phyloP scores from a whole-genome alignment of 2,888 invertebrate species.

The Ctenicera cuprea region DNA sequence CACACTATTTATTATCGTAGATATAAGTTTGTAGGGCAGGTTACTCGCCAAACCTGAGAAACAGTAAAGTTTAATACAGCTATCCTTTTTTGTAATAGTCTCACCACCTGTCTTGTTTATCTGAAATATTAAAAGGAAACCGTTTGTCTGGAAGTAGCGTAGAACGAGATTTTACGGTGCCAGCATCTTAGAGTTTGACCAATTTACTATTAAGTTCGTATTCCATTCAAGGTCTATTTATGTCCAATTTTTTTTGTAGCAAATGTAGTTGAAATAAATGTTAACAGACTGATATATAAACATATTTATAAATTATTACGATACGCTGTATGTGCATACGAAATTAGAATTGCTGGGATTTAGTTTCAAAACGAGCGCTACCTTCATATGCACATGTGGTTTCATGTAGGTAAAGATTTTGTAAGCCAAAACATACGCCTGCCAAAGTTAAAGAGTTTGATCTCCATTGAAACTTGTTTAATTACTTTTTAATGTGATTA shows the following conservation, averaged over 20 bases:
- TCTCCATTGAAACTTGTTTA: conserved; percentile 10
- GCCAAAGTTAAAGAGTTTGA: conserved; percentile 38
- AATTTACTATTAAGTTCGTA: not conserved
- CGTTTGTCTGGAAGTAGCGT: too few relatives aligned
- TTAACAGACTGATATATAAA: conserved; percentile 22
- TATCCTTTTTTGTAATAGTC: too few relatives aligned
- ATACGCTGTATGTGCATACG: conserved; percentile 1
- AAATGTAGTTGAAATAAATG: conserved; percentile 7
- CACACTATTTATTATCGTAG: too few relatives aligned
- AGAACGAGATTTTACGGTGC: too few relatives aligned
- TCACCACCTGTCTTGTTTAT: too few relatives aligned
- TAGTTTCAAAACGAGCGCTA: conserved; percentile 7
- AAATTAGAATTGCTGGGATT: not conserved
- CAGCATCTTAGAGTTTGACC: not conserved
- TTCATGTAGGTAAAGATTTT: conserved; percentile 9
- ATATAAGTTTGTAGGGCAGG: too few relatives aligned
- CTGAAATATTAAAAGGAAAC: too few relatives aligned
- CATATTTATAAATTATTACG: conserved; percentile 1
- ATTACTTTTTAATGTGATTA: conserved; percentile 12
- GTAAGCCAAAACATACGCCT: conserved; percentile 40
- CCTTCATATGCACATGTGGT: conserved; percentile 1
- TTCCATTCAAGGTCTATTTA: not conserved
- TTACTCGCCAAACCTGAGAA: too few relatives aligned
- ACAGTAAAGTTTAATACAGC: too few relatives aligned
- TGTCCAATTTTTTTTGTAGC: conserved; percentile 10